Base-by-base conservation (phyloP, 2,888 invertebrate genomes). In the Villa cingulata region DNA sequence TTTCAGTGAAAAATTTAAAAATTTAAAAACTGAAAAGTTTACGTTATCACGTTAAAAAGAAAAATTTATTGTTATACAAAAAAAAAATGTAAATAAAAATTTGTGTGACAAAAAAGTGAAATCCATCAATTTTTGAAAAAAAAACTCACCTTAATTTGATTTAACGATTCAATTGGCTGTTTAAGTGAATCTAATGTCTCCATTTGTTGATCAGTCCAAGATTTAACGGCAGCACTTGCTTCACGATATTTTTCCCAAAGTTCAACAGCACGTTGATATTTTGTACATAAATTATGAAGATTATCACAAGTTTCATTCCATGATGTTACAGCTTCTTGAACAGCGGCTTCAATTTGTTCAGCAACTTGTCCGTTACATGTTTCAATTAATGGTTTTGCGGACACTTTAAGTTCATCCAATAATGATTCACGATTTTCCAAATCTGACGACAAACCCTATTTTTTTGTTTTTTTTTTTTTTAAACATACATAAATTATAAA, bases 161-260 rank as follows among this genome's bases (percentile, higher is more conserved):
- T 74, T 53, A 78, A 74, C 46, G 83, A 80, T 65, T 86, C 81
- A 42, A 75, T 76, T 16, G 86, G 83, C 42, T 81, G 74, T 41
- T 66, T 64, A 58, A 87, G 72, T 54, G 80, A 76, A 57, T 79
- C 79, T 47, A 83, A 76, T 44, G 74, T 74, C 55, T 81, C 80
- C 74, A 86, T 81, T 65, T 84, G 83, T 60, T 78, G 76, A 62
- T 86, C 85, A 39, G 81, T 77, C 76, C 83, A 86, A 55, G 76
- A 77, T 54, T 81, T 78, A 51, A 88, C 81, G 27, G 81, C 76
- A 40, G 81, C 83, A 48, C 83, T 82, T 10, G 86, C 83, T 64
- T 85, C 84, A 37, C 81, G 76, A 72, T 88, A 88, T 51, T 80
- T 77, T 60, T 80, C 75, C 88, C 88, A 88, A 50, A 88, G 74